These are phyloP conservation scores for Sarcophaga peregrina DNA, from an alignment of 1,140 invertebrate species.

Conservation along the genomic window DNA sequence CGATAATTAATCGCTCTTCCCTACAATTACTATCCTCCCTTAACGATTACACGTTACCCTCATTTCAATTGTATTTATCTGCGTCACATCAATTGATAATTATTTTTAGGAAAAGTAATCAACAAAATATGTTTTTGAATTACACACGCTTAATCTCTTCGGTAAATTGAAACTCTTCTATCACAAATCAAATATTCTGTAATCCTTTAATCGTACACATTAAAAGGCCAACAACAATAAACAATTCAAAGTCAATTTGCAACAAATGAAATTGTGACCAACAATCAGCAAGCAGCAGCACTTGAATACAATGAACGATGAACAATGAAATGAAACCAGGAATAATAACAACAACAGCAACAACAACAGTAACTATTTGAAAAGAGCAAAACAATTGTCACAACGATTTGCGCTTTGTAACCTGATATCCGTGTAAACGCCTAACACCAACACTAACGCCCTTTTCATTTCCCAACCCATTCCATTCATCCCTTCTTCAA, in stretches of 20 bases:
- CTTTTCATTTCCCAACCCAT: constrained; percentile 30
- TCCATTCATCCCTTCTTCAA: too few species aligned
- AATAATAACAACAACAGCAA: constrained; percentile 50
- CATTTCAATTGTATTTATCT: too few species aligned
- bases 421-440: constrained; percentile 66
- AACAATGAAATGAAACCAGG: constrained; percentile 65
- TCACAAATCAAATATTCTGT: constrained; percentile 26
- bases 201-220: constrained; percentile 35
- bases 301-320: constrained; percentile 48
- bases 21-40: too few species aligned
- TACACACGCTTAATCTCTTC: constrained; percentile 22
- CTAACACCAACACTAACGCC: constrained; percentile 41
- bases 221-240: neutral
- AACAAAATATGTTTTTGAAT: constrained; percentile 30
- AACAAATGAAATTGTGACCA: constrained; percentile 28
- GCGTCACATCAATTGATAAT: neutral
- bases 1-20: too few species aligned
- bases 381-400: constrained; percentile 49
- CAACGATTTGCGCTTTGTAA: constrained; percentile 66
- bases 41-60: too few species aligned
- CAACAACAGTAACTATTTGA: constrained; percentile 31
- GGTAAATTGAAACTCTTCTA: constrained; percentile 30
- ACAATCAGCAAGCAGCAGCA: neutral
- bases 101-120: constrained; percentile 34
- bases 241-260: constrained; percentile 33